phyloP scores from a whole-genome alignment of 2,113 vertebrate species.

The Candoia aspera region DNA sequence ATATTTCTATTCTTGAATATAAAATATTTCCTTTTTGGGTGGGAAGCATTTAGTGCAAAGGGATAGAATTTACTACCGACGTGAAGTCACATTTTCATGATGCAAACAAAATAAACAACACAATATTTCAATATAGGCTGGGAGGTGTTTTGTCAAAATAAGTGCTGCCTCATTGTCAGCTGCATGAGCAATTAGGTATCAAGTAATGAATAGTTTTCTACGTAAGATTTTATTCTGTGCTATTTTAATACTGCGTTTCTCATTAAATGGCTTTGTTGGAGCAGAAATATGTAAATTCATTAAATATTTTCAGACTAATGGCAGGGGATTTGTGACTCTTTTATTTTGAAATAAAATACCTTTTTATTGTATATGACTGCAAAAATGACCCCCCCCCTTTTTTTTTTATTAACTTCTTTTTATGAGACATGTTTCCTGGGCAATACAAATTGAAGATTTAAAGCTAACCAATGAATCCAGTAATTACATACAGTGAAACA shows the following conservation, averaged over 20 bases:
- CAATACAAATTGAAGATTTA: background rate
- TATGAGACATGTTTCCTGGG: background rate
- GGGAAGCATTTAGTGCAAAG: constrained; percentile 32
- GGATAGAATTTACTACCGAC: constrained; percentile 41
- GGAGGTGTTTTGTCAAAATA: constrained; percentile 48
- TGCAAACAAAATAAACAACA: constrained; percentile 33
- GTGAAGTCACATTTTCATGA: constrained; percentile 34
- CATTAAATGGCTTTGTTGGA: constrained; percentile 49
- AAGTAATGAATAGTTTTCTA: constrained; percentile 63
- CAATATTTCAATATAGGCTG: constrained; percentile 35
- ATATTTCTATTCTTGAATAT: constrained; percentile 43
- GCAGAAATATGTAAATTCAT: constrained; percentile 46
- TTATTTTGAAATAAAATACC: constrained; percentile 43
- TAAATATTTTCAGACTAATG: constrained; percentile 9
- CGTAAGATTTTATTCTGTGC: constrained; percentile 40
- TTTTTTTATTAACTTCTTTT: background rate
- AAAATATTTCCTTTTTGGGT: constrained; percentile 35
- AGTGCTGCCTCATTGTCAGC: constrained; percentile 59
- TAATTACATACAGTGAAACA: background rate
- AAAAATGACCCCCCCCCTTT: background rate
- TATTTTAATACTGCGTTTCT: constrained; percentile 57
- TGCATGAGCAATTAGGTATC: constrained; percentile 60
- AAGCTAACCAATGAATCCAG: background rate
- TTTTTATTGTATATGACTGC: constrained; percentile 37
- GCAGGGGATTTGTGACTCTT: constrained; percentile 43